Conservation (phyloP, 2,113 vertebrate genomes). For the Forbesichthys agassizii region DNA sequence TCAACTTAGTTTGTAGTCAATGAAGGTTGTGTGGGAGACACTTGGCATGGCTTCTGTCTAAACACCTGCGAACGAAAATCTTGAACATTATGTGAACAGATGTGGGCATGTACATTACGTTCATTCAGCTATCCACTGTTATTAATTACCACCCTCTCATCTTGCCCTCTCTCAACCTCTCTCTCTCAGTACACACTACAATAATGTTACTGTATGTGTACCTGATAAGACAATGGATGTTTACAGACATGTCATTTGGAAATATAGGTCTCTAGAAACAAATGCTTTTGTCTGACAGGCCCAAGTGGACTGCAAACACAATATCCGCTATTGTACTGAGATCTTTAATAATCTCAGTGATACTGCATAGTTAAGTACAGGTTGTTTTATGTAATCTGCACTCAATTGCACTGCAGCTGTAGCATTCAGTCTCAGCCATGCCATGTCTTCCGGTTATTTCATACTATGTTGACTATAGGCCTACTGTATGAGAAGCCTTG, state of each 20-base stretch:
- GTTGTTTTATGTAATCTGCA: neutral
- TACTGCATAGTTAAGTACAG: conserved; percentile 1
- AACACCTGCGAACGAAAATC: neutral
- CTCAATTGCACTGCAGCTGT: neutral
- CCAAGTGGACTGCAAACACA: conserved; percentile 43
- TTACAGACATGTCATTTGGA: conserved; percentile 35
- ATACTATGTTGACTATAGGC: neutral
- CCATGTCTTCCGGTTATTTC: conserved; percentile 26
- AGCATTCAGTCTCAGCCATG: conserved; percentile 33
- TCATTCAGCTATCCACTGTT: too few species aligned
- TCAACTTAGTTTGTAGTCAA: conserved; percentile 38
- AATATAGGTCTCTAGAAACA: conserved; percentile 50
- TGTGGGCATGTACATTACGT: too few species aligned
- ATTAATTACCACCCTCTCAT: too few species aligned
- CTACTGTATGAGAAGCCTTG: conserved; percentile 18
- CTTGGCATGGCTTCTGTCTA: neutral
- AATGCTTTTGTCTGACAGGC: conserved; percentile 34
- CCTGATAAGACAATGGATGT: too few species aligned
- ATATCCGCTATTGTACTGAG: too few species aligned
- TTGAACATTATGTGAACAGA: too few species aligned
- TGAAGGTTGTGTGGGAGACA: conserved; percentile 24
- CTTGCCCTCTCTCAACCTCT: too few species aligned
- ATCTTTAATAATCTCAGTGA: conserved; percentile 24
- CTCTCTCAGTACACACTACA: too few species aligned
- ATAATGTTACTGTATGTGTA: too few species aligned